phyloP scores from a whole-genome alignment of 2,113 vertebrate genomes.

The Saguinus midas region DNA sequence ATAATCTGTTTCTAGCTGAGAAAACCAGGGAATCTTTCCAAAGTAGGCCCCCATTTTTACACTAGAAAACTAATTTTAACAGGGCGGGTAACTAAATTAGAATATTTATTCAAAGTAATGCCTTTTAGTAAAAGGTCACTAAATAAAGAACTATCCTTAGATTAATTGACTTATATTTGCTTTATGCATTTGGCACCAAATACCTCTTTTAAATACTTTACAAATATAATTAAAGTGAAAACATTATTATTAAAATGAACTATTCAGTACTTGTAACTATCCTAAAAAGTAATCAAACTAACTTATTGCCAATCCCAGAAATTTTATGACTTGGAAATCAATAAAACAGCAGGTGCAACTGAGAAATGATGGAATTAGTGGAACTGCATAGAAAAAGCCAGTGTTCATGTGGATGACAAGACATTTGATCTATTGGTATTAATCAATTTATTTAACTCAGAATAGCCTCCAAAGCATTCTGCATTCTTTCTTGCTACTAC shows the following conservation, averaged over 20 bases:
- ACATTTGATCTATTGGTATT: background rate
- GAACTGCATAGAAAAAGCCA: background rate
- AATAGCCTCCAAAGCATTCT: background rate
- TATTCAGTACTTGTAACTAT: background rate
- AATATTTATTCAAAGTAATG: background rate
- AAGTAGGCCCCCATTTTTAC: background rate
- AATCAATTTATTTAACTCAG: background rate
- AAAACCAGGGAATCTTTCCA: slow-evolving; percentile 1
- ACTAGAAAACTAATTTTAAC: slow-evolving; percentile 20
- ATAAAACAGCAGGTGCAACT: background rate
- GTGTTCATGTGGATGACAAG: background rate
- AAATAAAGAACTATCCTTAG: slow-evolving; percentile 2
- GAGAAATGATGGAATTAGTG: background rate
- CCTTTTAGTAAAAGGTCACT: background rate
- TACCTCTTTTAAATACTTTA: slow-evolving; percentile 28
- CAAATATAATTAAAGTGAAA: background rate
- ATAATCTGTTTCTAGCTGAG: background rate
- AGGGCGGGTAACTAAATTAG: background rate
- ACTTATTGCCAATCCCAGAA: background rate
- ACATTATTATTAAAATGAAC: background rate
- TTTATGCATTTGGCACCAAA: slow-evolving; percentile 38
- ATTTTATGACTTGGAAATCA: background rate
- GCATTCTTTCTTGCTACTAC: slow-evolving; percentile 82
- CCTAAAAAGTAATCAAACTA: background rate
- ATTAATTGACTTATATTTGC: slow-evolving; percentile 45